Base-by-base conservation (phyloP, 2,888 invertebrate species). In the Stenchaetothrips biformis region DNA sequence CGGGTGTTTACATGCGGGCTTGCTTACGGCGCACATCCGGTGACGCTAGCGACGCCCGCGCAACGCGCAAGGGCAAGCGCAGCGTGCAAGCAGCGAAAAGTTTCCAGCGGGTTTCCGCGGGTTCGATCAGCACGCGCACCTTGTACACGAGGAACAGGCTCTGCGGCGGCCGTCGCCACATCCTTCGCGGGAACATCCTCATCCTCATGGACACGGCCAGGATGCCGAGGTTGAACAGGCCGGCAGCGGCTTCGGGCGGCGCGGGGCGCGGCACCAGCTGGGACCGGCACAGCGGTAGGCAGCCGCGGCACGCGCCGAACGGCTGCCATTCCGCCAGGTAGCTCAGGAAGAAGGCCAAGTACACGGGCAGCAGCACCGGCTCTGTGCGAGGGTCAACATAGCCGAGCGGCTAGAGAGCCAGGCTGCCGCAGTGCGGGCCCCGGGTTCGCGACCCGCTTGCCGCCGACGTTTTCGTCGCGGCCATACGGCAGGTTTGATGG, bases 241-340 rank as follows among this genome's bases (percentile, higher is more conserved):
- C 67, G 25, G 67, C 67, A 25, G 67, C 67, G 21, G 67, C 67
- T 25, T 74, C 67, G 21, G 67, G 67, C 21, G 67, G 67, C 67
- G 25, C 25, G 25, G 67, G 21, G 21, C 25, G 7, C 9, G 67
- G 67, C 67, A 74, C 8, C 25, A 74, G 67, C 67, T 74, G 67
- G 67, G 67, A 74, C 25, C 67, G 67, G 67, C 67, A 74, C 21
- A 74, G 67, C 25, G 67, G 67, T 25, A 74, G 67, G 67, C 67
- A 74, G 67, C 67, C 67, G 7, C 67, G 67, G 67, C 67, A 74
- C 21, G 67, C 67, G 21, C 67, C 67, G 67, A 74, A 74, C 21
- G 67, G 67, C 67, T 11, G 21, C 21, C n/a, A 74, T 21, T 25
- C 67, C 25, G 6, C 67, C 67, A 74, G 21, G 67, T 74, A 21